Percentiles rank a stretch among this genome's conserved stretches.
Conservation (phyloP, 1,140 invertebrate genomes). For the Cheumatopsyche charites region DNA sequence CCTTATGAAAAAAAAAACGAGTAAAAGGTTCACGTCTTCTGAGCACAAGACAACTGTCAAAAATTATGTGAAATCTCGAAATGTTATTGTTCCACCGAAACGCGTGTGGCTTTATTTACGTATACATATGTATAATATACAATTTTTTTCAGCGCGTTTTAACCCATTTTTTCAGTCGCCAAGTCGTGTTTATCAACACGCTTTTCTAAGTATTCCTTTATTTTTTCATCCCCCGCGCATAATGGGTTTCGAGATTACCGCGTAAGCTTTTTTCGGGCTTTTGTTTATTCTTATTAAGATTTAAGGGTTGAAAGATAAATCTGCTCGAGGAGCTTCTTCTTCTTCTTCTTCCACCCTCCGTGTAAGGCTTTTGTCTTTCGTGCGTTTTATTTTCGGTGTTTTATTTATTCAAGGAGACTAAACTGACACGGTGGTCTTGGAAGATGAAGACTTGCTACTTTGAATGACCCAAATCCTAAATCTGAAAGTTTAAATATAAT, state of each 20-base stretch:
- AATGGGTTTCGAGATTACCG: conserved; percentile 44
- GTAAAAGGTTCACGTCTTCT: conserved; percentile 5
- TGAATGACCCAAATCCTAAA: too few species aligned
- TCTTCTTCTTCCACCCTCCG: not conserved
- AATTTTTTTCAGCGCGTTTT: conserved; percentile 21
- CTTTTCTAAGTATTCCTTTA: conserved; percentile 42
- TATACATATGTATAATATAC: too few species aligned
- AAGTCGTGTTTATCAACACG: conserved; percentile 42
- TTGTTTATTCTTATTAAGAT: conserved; percentile 48
- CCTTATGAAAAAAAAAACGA: too few species aligned
- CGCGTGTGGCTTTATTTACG: conserved; percentile 37
- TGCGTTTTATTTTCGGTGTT: not conserved
- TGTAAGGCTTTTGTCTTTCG: not conserved
- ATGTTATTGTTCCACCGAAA: conserved; percentile 45
- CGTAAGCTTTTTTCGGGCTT: conserved; percentile 39
- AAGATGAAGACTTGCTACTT: too few species aligned
- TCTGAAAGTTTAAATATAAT: too few species aligned
- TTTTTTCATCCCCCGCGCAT: conserved; percentile 34
- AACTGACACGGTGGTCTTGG: not conserved
- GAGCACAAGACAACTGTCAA: conserved; percentile 37
- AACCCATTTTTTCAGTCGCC: not conserved
- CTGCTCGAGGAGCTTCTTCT: conserved; percentile 9
- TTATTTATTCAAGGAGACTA: not conserved
- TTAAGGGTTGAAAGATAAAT: conserved; percentile 39
- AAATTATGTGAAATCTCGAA: conserved; percentile 39